Evolutionary conservation across 23 tunicate species (phyloP).

Genomic region (Ciona savignyi): DNA sequence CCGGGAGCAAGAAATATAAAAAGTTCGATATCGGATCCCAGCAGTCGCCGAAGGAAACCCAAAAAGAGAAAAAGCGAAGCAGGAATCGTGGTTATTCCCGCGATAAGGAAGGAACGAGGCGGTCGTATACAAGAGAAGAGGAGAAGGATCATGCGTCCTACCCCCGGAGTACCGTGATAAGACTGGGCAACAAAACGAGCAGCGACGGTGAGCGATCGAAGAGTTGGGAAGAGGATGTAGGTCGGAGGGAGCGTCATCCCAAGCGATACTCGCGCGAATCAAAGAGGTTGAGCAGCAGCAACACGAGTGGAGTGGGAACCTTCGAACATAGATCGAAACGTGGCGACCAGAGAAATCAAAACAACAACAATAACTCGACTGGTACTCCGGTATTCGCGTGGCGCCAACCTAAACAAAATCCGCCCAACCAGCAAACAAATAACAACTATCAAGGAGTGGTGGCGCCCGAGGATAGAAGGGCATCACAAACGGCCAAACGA

Average conservation of each 20-base stretch:
- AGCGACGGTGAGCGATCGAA: background rate
- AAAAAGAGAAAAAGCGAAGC: background rate
- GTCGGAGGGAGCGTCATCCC: background rate
- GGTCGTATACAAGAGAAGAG: background rate
- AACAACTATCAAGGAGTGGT: background rate
- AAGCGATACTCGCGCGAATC: background rate
- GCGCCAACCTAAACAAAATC: constrained; percentile 18
- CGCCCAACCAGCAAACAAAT: constrained; percentile 8
- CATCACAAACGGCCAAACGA: constrained; percentile 8
- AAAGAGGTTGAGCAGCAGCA: constrained; percentile 8
- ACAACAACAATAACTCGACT: constrained; percentile 35
- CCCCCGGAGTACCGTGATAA: background rate
- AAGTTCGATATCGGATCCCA: background rate
- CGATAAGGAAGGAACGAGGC: background rate
- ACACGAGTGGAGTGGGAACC: constrained; percentile 21
- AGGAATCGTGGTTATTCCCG: background rate
- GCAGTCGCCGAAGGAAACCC: background rate
- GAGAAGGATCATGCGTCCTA: background rate
- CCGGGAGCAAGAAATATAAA: background rate
- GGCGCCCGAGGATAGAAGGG: background rate
- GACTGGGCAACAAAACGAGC: background rate
- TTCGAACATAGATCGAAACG: constrained; percentile 1
- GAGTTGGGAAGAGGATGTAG: background rate
- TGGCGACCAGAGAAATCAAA: background rate
- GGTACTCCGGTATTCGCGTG: constrained; percentile 9